phyloP scores from a whole-genome alignment of 2,113 vertebrate species.

The Serinus canaria region DNA sequence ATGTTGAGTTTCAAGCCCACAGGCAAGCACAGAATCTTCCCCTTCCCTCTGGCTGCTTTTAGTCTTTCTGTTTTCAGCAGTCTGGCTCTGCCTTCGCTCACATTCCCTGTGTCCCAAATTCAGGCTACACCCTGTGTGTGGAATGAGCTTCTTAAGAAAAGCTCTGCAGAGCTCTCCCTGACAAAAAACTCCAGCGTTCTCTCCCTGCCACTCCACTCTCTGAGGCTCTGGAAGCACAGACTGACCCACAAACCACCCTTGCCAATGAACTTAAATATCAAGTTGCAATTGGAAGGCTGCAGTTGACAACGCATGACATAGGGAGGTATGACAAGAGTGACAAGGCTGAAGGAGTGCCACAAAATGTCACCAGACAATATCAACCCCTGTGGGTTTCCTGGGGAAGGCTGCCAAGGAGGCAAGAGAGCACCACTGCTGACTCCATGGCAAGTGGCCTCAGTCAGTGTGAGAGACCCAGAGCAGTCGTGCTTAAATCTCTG shows the following conservation, averaged over 20 bases:
- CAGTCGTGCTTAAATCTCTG: rapidly evolving
- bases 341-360: background rate
- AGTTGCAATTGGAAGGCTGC: background rate
- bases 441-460: background rate
- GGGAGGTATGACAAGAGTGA: background rate
- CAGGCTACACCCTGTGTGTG: background rate
- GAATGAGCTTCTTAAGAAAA: background rate
- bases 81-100: background rate
- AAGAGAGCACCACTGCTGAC: background rate
- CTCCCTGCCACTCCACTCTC: background rate
- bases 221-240: background rate
- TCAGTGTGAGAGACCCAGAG: background rate
- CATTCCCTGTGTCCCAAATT: background rate
- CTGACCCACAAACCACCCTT: background rate
- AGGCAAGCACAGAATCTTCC: background rate
- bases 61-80: background rate
- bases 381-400: rapidly evolving
- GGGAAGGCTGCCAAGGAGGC: conserved; percentile 9
- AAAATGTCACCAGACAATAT: conserved; percentile 6
- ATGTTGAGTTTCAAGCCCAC: background rate
- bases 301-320: rapidly evolving
- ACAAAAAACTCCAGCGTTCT: background rate
- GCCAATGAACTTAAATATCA: background rate
- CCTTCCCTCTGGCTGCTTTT: background rate
- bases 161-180: background rate